Evolutionary conservation across 2,797 vertebrate species (phyloP), one percentile per base, ranked within the genome.

Genomic region (Hydrocynus forskahlii): DNA sequence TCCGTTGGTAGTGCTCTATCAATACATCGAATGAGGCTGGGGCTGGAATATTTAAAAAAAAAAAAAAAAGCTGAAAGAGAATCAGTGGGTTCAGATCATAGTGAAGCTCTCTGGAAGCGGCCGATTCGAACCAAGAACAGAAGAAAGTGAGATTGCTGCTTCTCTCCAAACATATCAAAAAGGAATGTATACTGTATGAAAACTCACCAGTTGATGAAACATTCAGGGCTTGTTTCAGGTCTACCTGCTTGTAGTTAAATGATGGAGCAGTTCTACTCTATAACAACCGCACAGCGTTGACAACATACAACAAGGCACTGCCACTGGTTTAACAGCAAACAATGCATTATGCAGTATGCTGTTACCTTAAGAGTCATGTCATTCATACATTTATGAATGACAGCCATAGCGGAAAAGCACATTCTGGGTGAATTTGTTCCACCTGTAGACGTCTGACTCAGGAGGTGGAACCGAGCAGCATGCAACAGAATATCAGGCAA

Each of bases 191-290:
- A 72, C 62, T 77, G 40, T 72, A 72, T 57, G 50, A 23, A 81
- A 71, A 43, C 66, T 71, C 60, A 76, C 50, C 52, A 67, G 76
- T 81, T 78, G 81, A 73, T 78, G 40, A 67, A 71, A 82, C 59
- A 68, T 78, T 78, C 76, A 74, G 50, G 60, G 75, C 23, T 78
- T 19, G 40, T 68, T 82, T 68, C 55, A 78, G 69, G 75, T 74
- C 52, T 17, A 67, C 29, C 71, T n/a, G 54, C 0, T 19, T 21
- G n/a, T 16, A 68, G 71, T 74, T 74, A 59, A 74, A 59, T 74
- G 71, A 38, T 73, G 81, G 75, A 73, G 68, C 81, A 67, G 59
- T 67, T 78, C 40, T 73, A 21, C 29, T 21, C 9, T 43, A 60
- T 73, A 68, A 78, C 68, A 72, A 73, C 59, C 60, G 13, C 62